Base-by-base conservation (phyloP, 2,797 vertebrate genomes). In the Bovichtus diacanthus region DNA sequence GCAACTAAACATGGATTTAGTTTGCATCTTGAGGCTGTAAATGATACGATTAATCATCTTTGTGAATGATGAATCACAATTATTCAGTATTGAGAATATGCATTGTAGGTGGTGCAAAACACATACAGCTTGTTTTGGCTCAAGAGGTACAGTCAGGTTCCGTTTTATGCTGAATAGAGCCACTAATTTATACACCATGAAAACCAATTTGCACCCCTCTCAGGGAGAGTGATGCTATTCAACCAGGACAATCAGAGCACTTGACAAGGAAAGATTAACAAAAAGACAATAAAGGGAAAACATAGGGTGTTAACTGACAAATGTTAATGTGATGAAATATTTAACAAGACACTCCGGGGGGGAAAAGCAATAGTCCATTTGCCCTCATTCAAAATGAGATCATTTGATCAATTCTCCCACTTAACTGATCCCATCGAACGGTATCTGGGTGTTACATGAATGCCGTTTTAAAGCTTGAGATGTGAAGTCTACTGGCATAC, bases 121-220 rank as follows among this genome's bases (percentile, higher is more conserved):
- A 55, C 44, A 70, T 3, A n/a, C 15, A 70, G 50, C 74, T 69
- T 38, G 31, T 80, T 82, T 21, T 21, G 34, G 58, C 69, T 78
- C 38, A 76, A 67, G 65, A 62, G 63, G 55, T 74, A 15, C 10
- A 53, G 7, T 58, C 50, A 39, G 34, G 53, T 69, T 85, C 68
- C 6, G 70, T 66, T 74, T 23, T 70, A 18, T 75, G 59, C 39
- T 53, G 56, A 81, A 59, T 6, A 76, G 67, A 84, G 16, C 44
- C 81, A 83, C 59, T 78, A 63, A 88, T 90, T 92, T 84, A 88
- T 73, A 83, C 79, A 81, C 39, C 59, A 81, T 50, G 70, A 82
- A 87, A 91, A 82, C 39, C 80, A 85, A 86, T 92, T 88, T 82
- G 56, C 73, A 87, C 47, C 55, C 70, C 25, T 60, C 79, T 59